Percentiles rank a stretch among this genome's conserved stretches.
phyloP scores from a whole-genome alignment of 2,797 vertebrate species.

The Pangasius larnaudii region DNA sequence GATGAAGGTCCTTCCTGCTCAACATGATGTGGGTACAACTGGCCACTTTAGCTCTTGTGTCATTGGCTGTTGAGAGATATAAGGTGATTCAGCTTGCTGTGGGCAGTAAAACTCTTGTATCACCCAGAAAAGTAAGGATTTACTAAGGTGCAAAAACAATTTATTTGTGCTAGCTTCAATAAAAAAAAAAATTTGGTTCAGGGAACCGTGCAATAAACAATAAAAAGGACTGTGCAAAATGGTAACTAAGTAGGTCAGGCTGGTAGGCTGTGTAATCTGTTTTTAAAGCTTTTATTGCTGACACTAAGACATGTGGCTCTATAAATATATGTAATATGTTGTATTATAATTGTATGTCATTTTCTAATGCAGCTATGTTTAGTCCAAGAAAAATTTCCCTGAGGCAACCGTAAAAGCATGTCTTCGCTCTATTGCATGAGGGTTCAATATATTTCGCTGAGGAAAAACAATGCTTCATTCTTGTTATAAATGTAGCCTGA shows the following conservation, averaged over 20 bases:
- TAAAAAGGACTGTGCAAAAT: not conserved
- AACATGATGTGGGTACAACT: not conserved
- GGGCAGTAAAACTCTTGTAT: not conserved
- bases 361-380: not conserved
- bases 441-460: not conserved
- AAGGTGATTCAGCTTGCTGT: not conserved
- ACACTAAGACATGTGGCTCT: not conserved
- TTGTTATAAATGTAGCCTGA: not conserved
- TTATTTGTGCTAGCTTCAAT: not conserved
- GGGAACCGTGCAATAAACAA: not conserved
- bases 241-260: not conserved
- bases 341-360: not conserved
- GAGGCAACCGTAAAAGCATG: not conserved
- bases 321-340: not conserved
- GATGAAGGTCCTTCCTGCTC: not conserved
- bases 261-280: not conserved
- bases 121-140: not conserved
- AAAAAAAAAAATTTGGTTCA: not conserved
- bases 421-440: not conserved
- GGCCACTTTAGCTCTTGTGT: not conserved
- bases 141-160: not conserved
- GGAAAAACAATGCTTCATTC: not conserved
- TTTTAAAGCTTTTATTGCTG: not conserved
- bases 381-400: not conserved
- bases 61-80: not conserved